These are phyloP conservation scores for Lophius americanus DNA, from an alignment of 2,797 vertebrate species.

Conservation along the genomic window DNA sequence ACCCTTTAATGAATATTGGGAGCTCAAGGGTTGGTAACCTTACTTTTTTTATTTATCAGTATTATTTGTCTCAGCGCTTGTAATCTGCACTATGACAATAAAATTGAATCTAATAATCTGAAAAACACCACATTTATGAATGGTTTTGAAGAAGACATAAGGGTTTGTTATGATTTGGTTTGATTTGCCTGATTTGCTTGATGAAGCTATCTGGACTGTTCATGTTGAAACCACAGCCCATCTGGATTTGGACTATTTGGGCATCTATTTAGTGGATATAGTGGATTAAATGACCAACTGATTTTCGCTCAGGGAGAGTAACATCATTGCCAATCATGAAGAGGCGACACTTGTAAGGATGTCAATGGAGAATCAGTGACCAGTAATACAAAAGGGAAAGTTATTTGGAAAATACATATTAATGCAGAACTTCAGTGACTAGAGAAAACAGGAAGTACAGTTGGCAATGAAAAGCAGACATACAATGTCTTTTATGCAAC, in stretches of 20 bases:
- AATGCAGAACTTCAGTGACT: slow-evolving; percentile 6
- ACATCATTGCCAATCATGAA: neutral
- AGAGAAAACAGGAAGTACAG: slow-evolving; percentile 39
- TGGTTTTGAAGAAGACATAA: slow-evolving; percentile 2
- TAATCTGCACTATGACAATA: too few relatives aligned
- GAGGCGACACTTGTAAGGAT: neutral
- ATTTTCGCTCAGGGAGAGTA: neutral
- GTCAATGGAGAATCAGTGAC: neutral
- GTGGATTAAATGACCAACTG: neutral
- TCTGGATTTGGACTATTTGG: neutral
- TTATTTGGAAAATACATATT: neutral
- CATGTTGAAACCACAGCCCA: neutral
- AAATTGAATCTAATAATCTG: too few relatives aligned
- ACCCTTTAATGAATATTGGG: neutral
- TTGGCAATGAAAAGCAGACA: neutral
- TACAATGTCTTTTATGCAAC: slow-evolving; percentile 10
- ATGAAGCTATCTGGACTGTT: neutral
- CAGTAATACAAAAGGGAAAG: slow-evolving; percentile 13
- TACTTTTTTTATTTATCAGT: neutral
- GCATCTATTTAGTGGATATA: neutral
- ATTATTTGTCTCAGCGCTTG: neutral
- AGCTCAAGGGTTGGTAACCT: neutral
- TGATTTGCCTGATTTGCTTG: neutral
- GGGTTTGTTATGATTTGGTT: neutral
- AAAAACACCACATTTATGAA: too few relatives aligned